Conservation (phyloP, 2,797 vertebrate species). For the Propithecus perrieri region DNA sequence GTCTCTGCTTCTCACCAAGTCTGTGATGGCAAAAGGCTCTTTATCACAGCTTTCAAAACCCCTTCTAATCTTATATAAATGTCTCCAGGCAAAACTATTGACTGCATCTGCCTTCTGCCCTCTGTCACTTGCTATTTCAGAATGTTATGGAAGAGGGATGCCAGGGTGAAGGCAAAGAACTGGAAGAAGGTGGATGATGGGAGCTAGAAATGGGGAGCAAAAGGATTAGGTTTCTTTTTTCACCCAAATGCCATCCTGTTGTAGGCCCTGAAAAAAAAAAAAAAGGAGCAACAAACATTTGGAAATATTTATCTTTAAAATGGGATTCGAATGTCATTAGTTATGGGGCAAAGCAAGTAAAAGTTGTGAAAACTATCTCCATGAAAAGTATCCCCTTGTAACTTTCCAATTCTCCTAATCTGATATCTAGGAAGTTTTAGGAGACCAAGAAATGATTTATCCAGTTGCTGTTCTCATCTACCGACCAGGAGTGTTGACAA, state of each 20-base stretch:
- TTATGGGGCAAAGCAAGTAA: neutral
- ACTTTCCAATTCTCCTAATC: neutral
- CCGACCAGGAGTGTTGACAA: constrained; percentile 22
- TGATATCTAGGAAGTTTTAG: constrained; percentile 28
- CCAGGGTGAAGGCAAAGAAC: neutral
- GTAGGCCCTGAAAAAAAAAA: neutral
- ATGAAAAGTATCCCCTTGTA: neutral
- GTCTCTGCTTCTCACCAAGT: neutral
- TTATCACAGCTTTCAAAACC: neutral
- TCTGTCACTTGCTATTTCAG: neutral
- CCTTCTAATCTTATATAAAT: neutral
- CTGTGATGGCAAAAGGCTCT: neutral
- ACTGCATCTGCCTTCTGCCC: neutral
- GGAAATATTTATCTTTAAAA: constrained; percentile 53
- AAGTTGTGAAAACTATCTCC: neutral
- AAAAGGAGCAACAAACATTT: neutral
- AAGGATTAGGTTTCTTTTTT: neutral
- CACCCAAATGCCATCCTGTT: neutral
- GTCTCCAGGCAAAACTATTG: neutral
- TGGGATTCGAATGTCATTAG: neutral
- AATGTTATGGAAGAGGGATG: neutral
- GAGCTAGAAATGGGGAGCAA: neutral
- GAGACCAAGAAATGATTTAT: constrained; percentile 4
- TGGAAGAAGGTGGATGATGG: neutral
- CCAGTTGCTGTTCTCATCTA: neutral